A percentile compares a stretch with the other conserved stretches of the same genome.
These are phyloP conservation scores for Diuraphis noxia DNA, from an alignment of 1,140 invertebrate genomes.

Conservation along the genomic window DNA sequence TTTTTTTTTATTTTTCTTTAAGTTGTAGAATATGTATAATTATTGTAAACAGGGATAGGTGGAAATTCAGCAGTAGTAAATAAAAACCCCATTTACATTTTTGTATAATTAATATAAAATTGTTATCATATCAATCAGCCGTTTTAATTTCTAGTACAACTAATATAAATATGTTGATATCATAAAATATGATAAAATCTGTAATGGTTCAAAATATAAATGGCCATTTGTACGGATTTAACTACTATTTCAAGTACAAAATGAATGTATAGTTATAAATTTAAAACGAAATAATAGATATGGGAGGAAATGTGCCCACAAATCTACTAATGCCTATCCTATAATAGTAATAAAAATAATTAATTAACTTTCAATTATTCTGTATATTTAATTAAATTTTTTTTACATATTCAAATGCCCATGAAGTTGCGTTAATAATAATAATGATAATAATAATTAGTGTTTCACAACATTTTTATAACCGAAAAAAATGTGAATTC, in stretches of 20 bases:
- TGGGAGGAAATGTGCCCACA: not conserved
- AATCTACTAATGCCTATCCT: slow-evolving; percentile 28
- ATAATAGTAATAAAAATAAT: slow-evolving; percentile 36
- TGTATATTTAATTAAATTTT: not conserved
- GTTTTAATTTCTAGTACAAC: slow-evolving; percentile 31
- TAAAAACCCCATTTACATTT: slow-evolving; percentile 12
- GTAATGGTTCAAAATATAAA: slow-evolving; percentile 25
- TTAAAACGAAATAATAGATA: slow-evolving; percentile 20
- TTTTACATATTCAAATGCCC: slow-evolving; percentile 44
- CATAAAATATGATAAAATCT: not conserved
- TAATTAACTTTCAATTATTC: slow-evolving; percentile 14
- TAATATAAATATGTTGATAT: slow-evolving; percentile 17
- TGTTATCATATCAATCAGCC: slow-evolving; percentile 49
- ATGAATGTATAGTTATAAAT: not conserved
- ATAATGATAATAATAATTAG: slow-evolving; percentile 40
- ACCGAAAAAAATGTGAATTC: slow-evolving; percentile 30
- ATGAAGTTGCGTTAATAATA: slow-evolving; percentile 43
- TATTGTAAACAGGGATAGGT: slow-evolving; percentile 13
- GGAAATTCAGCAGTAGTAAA: slow-evolving; percentile 6
- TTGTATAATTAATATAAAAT: slow-evolving; percentile 20
- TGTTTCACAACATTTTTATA: slow-evolving; percentile 31
- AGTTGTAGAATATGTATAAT: slow-evolving; percentile 18
- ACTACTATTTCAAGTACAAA: slow-evolving; percentile 21
- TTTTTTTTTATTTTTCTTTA: not conserved
- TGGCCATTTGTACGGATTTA: slow-evolving; percentile 11